Conservation (phyloP, 1,140 invertebrate species). For the Grapholita molesta region DNA sequence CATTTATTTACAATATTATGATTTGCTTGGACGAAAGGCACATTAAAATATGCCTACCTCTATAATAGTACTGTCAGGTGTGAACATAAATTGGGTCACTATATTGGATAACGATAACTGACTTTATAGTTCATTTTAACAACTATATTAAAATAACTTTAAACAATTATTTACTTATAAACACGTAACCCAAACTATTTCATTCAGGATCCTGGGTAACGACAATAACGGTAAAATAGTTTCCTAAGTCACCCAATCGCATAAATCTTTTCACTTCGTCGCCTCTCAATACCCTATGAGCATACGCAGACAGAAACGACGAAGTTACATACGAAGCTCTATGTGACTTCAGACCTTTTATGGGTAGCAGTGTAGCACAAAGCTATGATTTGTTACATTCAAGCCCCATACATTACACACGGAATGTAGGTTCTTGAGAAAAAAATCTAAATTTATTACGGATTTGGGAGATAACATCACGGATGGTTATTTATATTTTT, state of each 20-base stretch:
- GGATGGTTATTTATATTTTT: slow-evolving; percentile 26
- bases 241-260: slow-evolving; percentile 12
- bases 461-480: slow-evolving; percentile 39
- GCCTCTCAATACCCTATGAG: slow-evolving; percentile 40
- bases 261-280: slow-evolving; percentile 62
- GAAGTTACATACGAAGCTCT: neutral
- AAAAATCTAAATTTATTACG: slow-evolving; percentile 56
- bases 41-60: neutral
- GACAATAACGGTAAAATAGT: neutral
- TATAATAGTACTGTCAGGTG: neutral
- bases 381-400: slow-evolving; percentile 60
- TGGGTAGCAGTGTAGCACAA: slow-evolving; percentile 31
- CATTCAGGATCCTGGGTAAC: neutral
- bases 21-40: neutral
- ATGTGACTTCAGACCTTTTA: neutral
- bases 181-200: neutral
- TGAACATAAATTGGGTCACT: neutral
- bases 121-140: neutral
- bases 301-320: neutral
- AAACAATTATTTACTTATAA: slow-evolving; percentile 11
- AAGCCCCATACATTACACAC: slow-evolving; percentile 48
- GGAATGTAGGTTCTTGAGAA: slow-evolving; percentile 40
- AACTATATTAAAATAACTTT: neutral
- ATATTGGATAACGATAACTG: neutral
- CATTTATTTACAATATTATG: no score